These are phyloP conservation scores for Drosophila bifasciata DNA, from an alignment of 1,140 invertebrate genomes.

Conservation along the genomic window DNA sequence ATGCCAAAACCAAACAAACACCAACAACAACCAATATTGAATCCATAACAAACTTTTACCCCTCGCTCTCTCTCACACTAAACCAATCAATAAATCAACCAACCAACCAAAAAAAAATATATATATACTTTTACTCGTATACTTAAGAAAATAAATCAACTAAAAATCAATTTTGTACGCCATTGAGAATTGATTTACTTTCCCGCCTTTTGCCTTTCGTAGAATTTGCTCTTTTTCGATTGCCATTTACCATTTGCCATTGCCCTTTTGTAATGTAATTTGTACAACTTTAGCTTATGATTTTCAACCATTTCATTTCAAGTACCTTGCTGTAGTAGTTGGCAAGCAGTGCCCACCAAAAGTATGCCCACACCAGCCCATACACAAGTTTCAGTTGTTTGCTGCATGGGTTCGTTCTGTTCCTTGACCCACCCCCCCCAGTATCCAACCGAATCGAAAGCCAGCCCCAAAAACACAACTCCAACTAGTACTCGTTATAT, in stretches of 20 bases:
- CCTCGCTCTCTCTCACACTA: constrained; percentile 52
- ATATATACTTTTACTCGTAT: constrained; percentile 31
- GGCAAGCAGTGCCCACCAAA: constrained; percentile 32
- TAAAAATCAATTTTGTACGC: constrained; percentile 57
- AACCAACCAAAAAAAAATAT: constrained; percentile 27
- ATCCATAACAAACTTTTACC: constrained; percentile 39
- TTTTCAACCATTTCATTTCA: constrained; percentile 44
- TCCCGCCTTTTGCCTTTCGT: constrained; percentile 54
- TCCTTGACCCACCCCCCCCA: constrained; percentile 29
- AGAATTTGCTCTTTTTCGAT: constrained; percentile 45
- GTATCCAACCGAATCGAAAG: constrained; percentile 14
- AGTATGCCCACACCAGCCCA: constrained; percentile 43
- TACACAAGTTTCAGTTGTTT: constrained; percentile 39
- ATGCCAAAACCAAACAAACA: constrained; percentile 31
- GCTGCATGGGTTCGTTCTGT: constrained; percentile 58
- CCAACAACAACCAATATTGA: constrained; percentile 26
- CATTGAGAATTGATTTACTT: constrained; percentile 64
- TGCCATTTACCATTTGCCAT: constrained; percentile 48
- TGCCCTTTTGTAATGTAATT: constrained; percentile 58
- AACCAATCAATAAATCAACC: constrained; percentile 26
- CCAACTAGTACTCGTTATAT: too few relatives aligned
- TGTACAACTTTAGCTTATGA: constrained; percentile 45
- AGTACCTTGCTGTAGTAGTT: constrained; percentile 25
- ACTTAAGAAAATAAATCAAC: constrained; percentile 42
- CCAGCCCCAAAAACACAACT: constrained; percentile 5